Evolutionary conservation across 1,140 invertebrate species (phyloP).

Genomic region (Orchesella cincta): DNA sequence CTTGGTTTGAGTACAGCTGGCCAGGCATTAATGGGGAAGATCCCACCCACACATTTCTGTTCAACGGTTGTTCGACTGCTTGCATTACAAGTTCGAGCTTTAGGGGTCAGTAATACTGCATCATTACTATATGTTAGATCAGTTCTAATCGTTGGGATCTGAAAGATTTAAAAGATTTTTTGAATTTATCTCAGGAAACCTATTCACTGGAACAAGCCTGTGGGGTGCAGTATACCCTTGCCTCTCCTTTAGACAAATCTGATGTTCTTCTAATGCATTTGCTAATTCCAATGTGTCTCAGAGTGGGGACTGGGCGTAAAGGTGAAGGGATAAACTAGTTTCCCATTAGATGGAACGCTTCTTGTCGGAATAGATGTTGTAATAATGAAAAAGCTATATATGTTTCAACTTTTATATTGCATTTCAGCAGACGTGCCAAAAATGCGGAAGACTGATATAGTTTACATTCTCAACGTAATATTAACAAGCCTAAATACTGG

Average conservation of each 20-base stretch:
- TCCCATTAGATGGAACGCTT: no score
- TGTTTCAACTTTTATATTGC: slow-evolving; percentile 49
- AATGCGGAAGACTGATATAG: slow-evolving; percentile 84
- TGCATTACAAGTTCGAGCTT: slow-evolving; percentile 87
- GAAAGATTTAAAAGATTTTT: neutral
- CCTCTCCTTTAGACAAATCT: slow-evolving; percentile 79
- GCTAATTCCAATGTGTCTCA: slow-evolving; percentile 89
- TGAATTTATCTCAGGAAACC: slow-evolving; percentile 75
- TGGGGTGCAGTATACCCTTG: slow-evolving; percentile 81
- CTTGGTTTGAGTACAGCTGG: slow-evolving; percentile 67
- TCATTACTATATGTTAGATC: no score
- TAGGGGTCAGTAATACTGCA: slow-evolving; percentile 76
- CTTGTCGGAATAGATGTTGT: no score
- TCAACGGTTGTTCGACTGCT: slow-evolving; percentile 92
- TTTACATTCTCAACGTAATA: slow-evolving; percentile 85
- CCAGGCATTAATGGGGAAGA: slow-evolving; percentile 77
- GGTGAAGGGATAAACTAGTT: slow-evolving; percentile 59
- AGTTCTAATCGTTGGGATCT: neutral
- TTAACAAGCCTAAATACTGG: slow-evolving; percentile 80
- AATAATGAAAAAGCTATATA: neutral
- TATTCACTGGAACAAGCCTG: slow-evolving; percentile 93
- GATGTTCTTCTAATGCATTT: slow-evolving; percentile 95
- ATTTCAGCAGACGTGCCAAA: slow-evolving; percentile 90
- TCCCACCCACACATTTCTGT: slow-evolving; percentile 89
- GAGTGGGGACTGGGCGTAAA: slow-evolving; percentile 88